Evolutionary conservation across 2,888 invertebrate genomes (phyloP).

Genomic region (Koerneria pararmatus): DNA sequence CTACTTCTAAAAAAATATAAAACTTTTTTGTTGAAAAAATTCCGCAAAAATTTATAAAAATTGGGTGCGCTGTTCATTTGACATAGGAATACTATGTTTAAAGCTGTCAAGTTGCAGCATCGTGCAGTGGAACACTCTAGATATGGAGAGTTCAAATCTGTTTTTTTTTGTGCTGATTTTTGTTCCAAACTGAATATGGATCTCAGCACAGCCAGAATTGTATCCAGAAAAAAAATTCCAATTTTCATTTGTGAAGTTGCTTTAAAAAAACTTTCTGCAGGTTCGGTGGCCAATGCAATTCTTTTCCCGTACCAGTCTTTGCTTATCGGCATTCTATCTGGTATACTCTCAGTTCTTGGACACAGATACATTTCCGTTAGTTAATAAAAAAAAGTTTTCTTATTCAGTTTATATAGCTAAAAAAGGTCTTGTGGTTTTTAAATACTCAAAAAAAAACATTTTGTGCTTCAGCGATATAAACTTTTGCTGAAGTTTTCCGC

Average conservation of each 20-base stretch:
- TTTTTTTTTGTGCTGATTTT: not conserved
- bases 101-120: too few species aligned
- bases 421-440: too few species aligned
- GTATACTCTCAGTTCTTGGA: constrained; percentile 55
- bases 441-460: not conserved
- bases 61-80: too few species aligned
- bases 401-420: too few species aligned
- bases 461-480: not conserved
- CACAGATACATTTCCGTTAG: constrained; percentile 55
- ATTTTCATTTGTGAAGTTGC: constrained; percentile 78
- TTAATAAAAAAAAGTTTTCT: constrained; percentile 5
- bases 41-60: too few species aligned
- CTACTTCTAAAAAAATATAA: too few species aligned
- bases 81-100: too few species aligned
- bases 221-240: constrained; percentile 65
- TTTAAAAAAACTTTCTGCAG: constrained; percentile 21
- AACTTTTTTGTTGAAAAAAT: too few species aligned
- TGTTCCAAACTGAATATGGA: too few species aligned
- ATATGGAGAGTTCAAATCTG: constrained; percentile 32
- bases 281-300: constrained; percentile 62
- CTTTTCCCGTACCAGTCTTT: constrained; percentile 60
- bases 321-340: constrained; percentile 55
- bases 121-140: constrained; percentile 77
- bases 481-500: too few species aligned
- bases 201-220: too few species aligned